Evolutionary conservation across 1,140 invertebrate genomes (phyloP).

Genomic region (Tetranychus cinnabarinus): DNA sequence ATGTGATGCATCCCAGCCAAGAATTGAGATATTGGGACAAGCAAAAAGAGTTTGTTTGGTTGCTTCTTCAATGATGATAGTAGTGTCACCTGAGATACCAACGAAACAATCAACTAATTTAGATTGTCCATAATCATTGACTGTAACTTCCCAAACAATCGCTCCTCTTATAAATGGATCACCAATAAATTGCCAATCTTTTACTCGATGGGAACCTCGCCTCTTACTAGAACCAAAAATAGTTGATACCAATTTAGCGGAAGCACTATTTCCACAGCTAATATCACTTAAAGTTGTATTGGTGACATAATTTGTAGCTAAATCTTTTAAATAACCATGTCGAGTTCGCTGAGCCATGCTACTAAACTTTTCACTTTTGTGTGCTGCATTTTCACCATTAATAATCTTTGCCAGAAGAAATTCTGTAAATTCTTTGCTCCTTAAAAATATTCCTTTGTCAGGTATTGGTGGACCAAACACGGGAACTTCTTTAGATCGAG

Average conservation of each 20-base stretch:
- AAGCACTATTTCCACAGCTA: neutral
- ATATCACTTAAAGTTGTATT: slow-evolving; percentile 43
- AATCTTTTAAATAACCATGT: slow-evolving; percentile 75
- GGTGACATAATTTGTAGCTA: slow-evolving; percentile 61
- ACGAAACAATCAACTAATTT: slow-evolving; percentile 51
- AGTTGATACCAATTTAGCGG: slow-evolving; percentile 3
- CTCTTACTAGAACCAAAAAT: slow-evolving; percentile 3
- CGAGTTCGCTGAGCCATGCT: slow-evolving; percentile 88
- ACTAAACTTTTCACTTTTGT: slow-evolving; percentile 83
- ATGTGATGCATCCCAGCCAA: slow-evolving; percentile 9
- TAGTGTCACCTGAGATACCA: slow-evolving; percentile 43
- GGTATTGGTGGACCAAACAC: slow-evolving; percentile 82
- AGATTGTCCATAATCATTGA: slow-evolving; percentile 32
- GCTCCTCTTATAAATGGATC: slow-evolving; percentile 39
- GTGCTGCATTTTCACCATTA: slow-evolving; percentile 90
- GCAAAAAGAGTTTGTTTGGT: slow-evolving; percentile 5
- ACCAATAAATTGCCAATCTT: slow-evolving; percentile 22
- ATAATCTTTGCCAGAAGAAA: slow-evolving; percentile 88
- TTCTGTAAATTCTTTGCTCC: slow-evolving; percentile 69
- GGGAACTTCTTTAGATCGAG: slow-evolving; percentile 79
- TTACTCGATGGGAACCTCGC: neutral
- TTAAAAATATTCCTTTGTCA: slow-evolving; percentile 53
- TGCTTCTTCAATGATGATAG: slow-evolving; percentile 6
- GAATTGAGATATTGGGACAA: slow-evolving; percentile 6
- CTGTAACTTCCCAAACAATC: slow-evolving; percentile 35